Base-by-base conservation (phyloP, 1,140 invertebrate genomes). In the Polypedilum vanderplanki region DNA sequence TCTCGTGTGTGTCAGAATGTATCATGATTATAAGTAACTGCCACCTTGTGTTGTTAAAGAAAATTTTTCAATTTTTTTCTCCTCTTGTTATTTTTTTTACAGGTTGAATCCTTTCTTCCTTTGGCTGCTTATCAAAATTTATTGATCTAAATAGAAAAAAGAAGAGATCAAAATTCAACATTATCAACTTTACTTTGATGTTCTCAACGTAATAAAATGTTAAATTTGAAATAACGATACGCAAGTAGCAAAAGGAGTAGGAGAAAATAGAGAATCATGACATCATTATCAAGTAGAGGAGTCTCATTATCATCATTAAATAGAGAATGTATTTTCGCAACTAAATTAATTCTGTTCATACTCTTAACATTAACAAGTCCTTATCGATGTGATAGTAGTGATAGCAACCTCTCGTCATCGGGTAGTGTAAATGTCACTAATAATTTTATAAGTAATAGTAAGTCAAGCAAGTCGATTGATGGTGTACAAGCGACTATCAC, bases 371-470 rank as follows among this genome's bases (percentile, higher is more conserved):
- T 70, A 18, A 70, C 65, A 70, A 70, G 65, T 70, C 65, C 65
- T 70, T 70, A 70, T 70, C 17, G 65, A 70, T 70, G 65, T 70
- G 65, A 70, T 70, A 70, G 20, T 70, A 70, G 65, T 70, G 65
- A 70, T 70, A 70, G 20, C 46, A 57, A 57, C 46, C 46, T 57
- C 9, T 57, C 46, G 3, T 57, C 46, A 1, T 57, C 46, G 46
- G 65, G 17, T 70, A 70, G 17, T 12, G 65, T 70, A 8, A 70
- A 70, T 22, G 46, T 57, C 46, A 57, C 46, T n/a, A 57, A 57
- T 57, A 57, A 57, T 57, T 57, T 57, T 57, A 70, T 70, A 70
- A 70, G 65, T 18, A 70, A 70, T 18, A 20, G 8, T 70, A 70
- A 70, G 18, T 10, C 65, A 18, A 70, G 65, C n/a, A 57, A 57